phyloP scores from a whole-genome alignment of 1,140 invertebrate genomes.

The Lucilia cuprina region DNA sequence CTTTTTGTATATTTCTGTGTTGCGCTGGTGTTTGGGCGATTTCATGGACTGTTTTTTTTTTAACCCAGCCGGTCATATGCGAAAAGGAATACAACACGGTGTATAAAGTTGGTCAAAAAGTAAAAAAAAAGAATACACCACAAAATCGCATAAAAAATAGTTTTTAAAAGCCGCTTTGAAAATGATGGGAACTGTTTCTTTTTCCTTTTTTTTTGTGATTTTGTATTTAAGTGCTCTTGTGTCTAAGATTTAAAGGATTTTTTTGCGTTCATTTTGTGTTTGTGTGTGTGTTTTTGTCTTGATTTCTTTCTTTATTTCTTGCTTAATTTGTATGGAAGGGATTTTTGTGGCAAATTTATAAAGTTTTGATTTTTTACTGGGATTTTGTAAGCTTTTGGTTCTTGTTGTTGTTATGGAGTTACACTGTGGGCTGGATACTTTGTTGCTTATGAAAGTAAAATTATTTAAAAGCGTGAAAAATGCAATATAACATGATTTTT shows the following conservation, averaged over 20 bases:
- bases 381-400: neutral
- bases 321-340: neutral
- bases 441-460: neutral
- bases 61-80: neutral
- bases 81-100: neutral
- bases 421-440: neutral
- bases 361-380: neutral
- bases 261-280: neutral
- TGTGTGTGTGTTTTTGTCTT: neutral
- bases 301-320: neutral
- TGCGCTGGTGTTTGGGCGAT: neutral
- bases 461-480: neutral
- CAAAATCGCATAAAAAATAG: conserved; percentile 28
- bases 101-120: neutral
- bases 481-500: neutral
- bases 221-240: neutral
- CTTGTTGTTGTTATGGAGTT: neutral
- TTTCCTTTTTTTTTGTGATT: neutral
- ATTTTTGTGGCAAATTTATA: neutral
- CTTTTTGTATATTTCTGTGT: neutral
- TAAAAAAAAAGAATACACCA: neutral
- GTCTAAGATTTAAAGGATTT: neutral
- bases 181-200: conserved; percentile 30
- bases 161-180: conserved; percentile 33
- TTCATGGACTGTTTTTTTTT: neutral